Percentiles rank a stretch among this genome's conserved stretches.
Evolutionary conservation across 2,797 vertebrate species (phyloP).

Genomic region (Hirundo rustica): DNA sequence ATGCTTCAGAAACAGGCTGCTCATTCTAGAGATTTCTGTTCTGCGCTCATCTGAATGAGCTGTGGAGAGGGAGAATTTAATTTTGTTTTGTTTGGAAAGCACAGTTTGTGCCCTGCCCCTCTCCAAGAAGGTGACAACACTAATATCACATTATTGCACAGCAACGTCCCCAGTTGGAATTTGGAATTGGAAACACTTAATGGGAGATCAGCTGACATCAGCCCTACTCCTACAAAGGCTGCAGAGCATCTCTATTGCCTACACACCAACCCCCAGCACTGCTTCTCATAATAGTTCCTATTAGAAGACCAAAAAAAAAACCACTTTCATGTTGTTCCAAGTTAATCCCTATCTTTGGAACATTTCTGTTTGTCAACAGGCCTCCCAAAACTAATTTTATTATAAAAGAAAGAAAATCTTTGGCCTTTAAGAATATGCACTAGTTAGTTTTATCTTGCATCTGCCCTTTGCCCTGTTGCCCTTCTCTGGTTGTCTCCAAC

Average conservation of each 20-base stretch:
- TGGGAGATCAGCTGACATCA: background rate
- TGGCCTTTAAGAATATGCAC: background rate
- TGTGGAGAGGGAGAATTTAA: background rate
- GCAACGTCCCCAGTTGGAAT: background rate
- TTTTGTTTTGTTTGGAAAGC: conserved; percentile 9
- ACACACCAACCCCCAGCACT: background rate
- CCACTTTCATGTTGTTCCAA: background rate
- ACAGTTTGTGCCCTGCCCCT: background rate
- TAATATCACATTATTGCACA: background rate
- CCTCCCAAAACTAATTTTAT: background rate
- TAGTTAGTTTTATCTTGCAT: background rate
- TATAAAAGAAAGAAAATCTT: background rate
- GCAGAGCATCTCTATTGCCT: background rate
- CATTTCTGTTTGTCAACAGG: background rate
- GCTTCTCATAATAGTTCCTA: background rate
- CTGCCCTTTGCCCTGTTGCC: background rate
- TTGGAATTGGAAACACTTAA: background rate
- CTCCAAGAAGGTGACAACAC: background rate
- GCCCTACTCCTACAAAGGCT: background rate
- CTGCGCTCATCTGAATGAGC: background rate
- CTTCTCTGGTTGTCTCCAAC: background rate
- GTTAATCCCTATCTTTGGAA: background rate
- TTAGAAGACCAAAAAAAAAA: background rate
- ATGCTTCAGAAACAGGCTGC: background rate
- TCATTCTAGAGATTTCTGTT: background rate